phyloP scores from a whole-genome alignment of 2,888 invertebrate genomes.

The Dugesia japonica region DNA sequence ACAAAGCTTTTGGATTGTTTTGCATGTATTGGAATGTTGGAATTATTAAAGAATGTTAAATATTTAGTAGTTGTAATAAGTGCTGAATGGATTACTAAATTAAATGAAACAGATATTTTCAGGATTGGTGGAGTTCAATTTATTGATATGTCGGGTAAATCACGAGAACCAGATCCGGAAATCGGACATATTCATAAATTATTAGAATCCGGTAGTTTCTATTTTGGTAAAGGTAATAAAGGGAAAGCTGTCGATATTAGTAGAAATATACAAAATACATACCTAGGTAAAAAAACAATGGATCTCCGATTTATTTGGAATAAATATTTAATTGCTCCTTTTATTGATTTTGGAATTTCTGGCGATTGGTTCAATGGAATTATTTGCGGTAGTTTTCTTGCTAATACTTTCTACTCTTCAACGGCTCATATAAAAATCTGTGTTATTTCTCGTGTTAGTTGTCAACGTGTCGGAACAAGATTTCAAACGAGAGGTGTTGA shows the following conservation, averaged over 20 bases:
- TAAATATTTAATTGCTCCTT: slow-evolving; percentile 76
- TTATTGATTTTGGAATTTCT: slow-evolving; percentile 75
- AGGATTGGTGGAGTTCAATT: slow-evolving; percentile 85
- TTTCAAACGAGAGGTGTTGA: slow-evolving; percentile 97
- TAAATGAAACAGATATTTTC: slow-evolving; percentile 54
- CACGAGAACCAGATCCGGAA: slow-evolving; percentile 27
- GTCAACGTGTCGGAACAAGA: slow-evolving; percentile 87
- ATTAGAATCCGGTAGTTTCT: slow-evolving; percentile 91
- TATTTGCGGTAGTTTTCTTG: slow-evolving; percentile 92
- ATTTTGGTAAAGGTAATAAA: slow-evolving; percentile 67
- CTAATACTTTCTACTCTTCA: slow-evolving; percentile 69
- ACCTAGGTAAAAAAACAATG: slow-evolving; percentile 71
- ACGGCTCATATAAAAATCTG: slow-evolving; percentile 75
- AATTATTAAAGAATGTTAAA: background rate
- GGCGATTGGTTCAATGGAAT: slow-evolving; percentile 79
- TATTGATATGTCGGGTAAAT: slow-evolving; percentile 75
- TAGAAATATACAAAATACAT: slow-evolving; percentile 71
- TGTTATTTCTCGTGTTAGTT: slow-evolving; percentile 83
- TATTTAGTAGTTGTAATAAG: background rate
- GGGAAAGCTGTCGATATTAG: slow-evolving; percentile 63
- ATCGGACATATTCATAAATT: slow-evolving; percentile 56
- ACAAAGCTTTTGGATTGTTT: slow-evolving; percentile 80
- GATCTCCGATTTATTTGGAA: slow-evolving; percentile 98
- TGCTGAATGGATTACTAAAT: background rate
- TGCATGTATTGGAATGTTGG: slow-evolving; percentile 76